phyloP scores from a whole-genome alignment of 1,140 invertebrate genomes.

The Neotoxoptera formosana region DNA sequence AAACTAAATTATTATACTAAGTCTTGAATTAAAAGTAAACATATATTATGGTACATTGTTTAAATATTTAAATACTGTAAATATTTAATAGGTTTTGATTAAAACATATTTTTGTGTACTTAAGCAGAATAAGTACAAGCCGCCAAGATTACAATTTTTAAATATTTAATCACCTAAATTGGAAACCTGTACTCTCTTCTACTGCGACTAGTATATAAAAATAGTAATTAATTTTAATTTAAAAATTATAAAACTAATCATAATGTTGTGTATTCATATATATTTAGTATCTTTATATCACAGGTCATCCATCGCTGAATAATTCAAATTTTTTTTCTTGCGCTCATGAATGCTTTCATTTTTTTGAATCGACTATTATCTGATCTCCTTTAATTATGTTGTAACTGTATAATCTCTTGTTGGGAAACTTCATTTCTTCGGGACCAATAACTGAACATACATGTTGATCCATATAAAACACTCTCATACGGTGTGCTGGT shows the following conservation, averaged over 20 bases:
- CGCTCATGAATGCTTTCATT: slow-evolving; percentile 39
- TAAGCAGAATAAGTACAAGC: slow-evolving; percentile 23
- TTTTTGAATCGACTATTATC: slow-evolving; percentile 79
- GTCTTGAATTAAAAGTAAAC: slow-evolving; percentile 30
- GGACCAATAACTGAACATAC: slow-evolving; percentile 71
- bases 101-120: neutral
- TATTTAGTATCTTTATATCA: slow-evolving; percentile 45
- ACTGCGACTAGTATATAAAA: slow-evolving; percentile 31
- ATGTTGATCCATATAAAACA: slow-evolving; percentile 81
- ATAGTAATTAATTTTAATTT: slow-evolving; percentile 17
- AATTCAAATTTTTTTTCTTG: neutral
- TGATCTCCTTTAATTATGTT: slow-evolving; percentile 90
- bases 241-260: slow-evolving; percentile 22
- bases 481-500: slow-evolving; percentile 80
- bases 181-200: slow-evolving; percentile 27
- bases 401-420: slow-evolving; percentile 89
- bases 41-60: neutral
- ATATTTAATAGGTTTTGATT: slow-evolving; percentile 36
- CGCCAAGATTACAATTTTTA: neutral
- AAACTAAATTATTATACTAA: slow-evolving; percentile 41
- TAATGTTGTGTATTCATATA: neutral
- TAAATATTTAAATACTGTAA: slow-evolving; percentile 6
- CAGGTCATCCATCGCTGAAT: slow-evolving; percentile 24
- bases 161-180: neutral
- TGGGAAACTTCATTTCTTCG: slow-evolving; percentile 87